Evolutionary conservation across 2,888 invertebrate genomes (phyloP).

Genomic region (Unio pictorum): DNA sequence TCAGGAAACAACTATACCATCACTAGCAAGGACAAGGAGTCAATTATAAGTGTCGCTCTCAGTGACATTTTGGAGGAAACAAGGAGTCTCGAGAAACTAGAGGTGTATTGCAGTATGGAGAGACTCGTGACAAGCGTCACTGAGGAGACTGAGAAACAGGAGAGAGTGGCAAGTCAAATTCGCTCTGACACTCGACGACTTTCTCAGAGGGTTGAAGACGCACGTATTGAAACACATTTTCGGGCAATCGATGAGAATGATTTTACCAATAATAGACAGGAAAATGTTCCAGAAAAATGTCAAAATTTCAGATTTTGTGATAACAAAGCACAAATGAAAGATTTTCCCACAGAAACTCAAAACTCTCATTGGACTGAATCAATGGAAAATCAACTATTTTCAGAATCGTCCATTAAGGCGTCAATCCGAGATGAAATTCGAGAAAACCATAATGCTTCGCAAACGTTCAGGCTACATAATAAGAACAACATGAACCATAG

Average conservation of each 20-base stretch:
- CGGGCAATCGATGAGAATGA: not conserved
- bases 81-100: too few relatives aligned
- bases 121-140: not conserved
- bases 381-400: too few relatives aligned
- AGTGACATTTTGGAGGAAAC: conserved; percentile 2
- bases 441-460: too few relatives aligned
- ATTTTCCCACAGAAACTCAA: not conserved
- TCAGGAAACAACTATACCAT: conserved; percentile 13
- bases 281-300: not conserved
- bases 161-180: not conserved
- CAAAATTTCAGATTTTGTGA: not conserved
- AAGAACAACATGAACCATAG: too few relatives aligned
- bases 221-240: conserved; percentile 1
- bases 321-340: not conserved
- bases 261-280: not conserved
- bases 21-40: conserved; percentile 22
- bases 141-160: conserved; percentile 2
- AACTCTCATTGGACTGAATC: not conserved
- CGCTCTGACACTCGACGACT: not conserved
- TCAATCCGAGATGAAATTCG: too few relatives aligned
- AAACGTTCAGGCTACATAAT: too few relatives aligned
- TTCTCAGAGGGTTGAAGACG: not conserved
- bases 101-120: too few relatives aligned
- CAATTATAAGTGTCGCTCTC: conserved; percentile 5
- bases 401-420: too few relatives aligned